Evolutionary conservation across 2,113 vertebrate genomes (phyloP), one percentile per base, ranked within the genome.

Genomic region (Emydocephalus ijimae): DNA sequence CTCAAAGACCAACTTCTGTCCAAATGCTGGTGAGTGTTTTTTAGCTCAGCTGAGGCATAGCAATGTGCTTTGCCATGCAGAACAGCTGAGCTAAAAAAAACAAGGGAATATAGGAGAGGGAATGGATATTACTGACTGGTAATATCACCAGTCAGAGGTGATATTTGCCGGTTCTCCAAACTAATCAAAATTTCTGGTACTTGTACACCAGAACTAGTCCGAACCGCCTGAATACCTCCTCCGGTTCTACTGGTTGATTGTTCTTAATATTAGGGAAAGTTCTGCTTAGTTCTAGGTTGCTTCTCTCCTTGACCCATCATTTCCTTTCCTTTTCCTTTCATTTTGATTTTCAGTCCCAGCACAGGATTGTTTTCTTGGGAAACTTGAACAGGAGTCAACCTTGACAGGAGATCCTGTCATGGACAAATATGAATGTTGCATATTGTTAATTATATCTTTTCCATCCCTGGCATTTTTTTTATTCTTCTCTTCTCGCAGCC

Each of bases 371-470:
- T 92, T 88, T 69, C 2, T 24, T 56, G 93, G 93, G 94, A 5
- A 69, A 2, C 88, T 64, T 89, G 39, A 57, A 26, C 14, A 9
- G 56, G 89, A 94, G 26, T 90, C 45, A 24, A 39, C 1, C 39
- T 39, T 39, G 39, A 39, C 39, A 39, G 39, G 39, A 39, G 48
- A 55, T 18, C 93, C 81, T 89, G 29, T 21, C 91, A 64, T 89
- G 64, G 90, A 85, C 88, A 93, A 64, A 86, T 0, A 90, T 18
- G 85, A 0, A 86, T 88, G 61, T 8, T 85, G 43, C 59, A 93
- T 92, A 93, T 91, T 26, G 90, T 94, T 91, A 88, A 69, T 81
- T 57, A 93, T 92, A 92, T 85, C 92, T 93, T 23, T 89, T 89
- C 88, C 57, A 56, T 85, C 59, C 8, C 87, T 39, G 23, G 26